Evolutionary conservation across 2,113 vertebrate genomes (phyloP).

Genomic region (Donacobius atricapilla): DNA sequence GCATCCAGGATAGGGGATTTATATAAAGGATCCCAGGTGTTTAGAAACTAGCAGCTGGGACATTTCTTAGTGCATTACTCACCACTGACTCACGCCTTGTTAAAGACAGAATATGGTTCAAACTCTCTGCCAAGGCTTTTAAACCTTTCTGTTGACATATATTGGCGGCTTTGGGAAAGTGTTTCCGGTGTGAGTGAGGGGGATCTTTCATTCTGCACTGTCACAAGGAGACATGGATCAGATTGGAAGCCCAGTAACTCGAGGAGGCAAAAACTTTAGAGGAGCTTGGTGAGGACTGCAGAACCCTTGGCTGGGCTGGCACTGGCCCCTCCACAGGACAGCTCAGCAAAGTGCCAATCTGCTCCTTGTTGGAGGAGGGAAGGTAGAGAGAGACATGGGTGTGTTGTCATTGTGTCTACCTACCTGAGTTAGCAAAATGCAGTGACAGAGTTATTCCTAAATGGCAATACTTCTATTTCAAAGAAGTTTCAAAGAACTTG

Average conservation of each 20-base stretch:
- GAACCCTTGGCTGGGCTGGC: background rate
- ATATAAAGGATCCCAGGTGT: background rate
- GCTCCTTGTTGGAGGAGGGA: background rate
- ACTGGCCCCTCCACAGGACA: background rate
- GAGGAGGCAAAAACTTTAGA: background rate
- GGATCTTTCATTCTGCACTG: background rate
- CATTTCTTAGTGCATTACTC: background rate
- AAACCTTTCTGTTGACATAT: accelerated
- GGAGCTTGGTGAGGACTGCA: background rate
- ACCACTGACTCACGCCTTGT: background rate
- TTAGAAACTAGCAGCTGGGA: background rate
- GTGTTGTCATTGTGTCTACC: background rate
- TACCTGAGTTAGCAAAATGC: background rate
- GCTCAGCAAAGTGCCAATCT: background rate
- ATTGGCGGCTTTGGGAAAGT: background rate
- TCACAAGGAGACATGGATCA: background rate
- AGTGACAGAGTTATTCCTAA: background rate
- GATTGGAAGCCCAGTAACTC: background rate
- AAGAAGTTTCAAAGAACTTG: background rate
- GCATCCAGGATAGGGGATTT: background rate
- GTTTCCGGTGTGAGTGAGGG: background rate
- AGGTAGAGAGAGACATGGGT: background rate
- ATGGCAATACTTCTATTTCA: background rate
- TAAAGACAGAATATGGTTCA: background rate
- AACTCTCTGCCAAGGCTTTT: background rate